phyloP scores from a whole-genome alignment of 2,888 invertebrate genomes.

The Acrocera orbiculus region DNA sequence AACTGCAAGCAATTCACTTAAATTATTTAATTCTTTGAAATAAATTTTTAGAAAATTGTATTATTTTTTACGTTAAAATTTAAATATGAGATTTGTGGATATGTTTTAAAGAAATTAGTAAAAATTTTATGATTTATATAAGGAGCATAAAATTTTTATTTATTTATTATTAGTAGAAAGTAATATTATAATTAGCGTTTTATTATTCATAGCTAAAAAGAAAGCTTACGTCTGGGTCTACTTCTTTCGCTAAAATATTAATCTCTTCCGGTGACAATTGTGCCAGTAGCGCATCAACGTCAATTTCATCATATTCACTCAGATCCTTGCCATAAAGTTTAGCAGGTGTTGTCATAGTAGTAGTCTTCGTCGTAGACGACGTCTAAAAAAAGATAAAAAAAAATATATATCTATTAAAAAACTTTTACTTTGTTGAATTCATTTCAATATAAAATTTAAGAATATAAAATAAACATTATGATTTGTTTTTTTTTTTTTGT shows the following conservation, averaged over 20 bases:
- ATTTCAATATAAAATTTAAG: neutral
- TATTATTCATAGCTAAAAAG: too few species aligned
- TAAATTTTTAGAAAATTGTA: too few species aligned
- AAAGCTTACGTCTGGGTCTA: slow-evolving; percentile 92
- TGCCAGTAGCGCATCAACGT: slow-evolving; percentile 84
- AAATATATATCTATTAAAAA: neutral
- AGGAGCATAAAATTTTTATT: too few species aligned
- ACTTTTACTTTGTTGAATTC: neutral
- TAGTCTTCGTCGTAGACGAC: slow-evolving; percentile 73
- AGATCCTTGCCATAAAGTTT: slow-evolving; percentile 81
- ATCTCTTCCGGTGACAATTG: slow-evolving; percentile 92
- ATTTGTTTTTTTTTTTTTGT: too few species aligned
- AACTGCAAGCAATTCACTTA: too few species aligned
- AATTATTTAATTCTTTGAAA: too few species aligned
- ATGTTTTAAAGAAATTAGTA: too few species aligned
- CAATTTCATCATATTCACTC: slow-evolving; percentile 82
- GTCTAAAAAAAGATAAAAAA: slow-evolving; percentile 41
- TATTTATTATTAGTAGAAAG: too few species aligned
- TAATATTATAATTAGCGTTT: too few species aligned
- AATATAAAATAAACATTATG: neutral
- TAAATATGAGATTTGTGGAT: too few species aligned
- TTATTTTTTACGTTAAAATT: too few species aligned
- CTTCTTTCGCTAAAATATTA: slow-evolving; percentile 93
- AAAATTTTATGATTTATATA: too few species aligned
- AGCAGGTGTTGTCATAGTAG: slow-evolving; percentile 77